Percentiles rank a stretch among this genome's conserved stretches.
Evolutionary conservation across 2,888 invertebrate species (phyloP).

Genomic region (Amblyteles armatorius): DNA sequence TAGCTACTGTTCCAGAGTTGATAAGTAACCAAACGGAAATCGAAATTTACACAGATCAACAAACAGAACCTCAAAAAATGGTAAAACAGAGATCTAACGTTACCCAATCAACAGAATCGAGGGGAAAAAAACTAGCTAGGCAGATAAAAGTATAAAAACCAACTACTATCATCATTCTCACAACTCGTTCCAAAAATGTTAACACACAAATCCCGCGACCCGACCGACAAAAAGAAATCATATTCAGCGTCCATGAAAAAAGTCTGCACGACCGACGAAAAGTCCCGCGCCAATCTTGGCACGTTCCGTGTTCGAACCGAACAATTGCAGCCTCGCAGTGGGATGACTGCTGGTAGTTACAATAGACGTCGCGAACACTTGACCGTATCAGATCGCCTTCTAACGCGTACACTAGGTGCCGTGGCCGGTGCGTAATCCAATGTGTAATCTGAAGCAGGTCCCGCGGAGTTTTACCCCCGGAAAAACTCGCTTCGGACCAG

Average conservation of each 20-base stretch:
- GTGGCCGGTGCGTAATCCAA: constrained; percentile 79
- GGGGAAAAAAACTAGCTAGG: too few species aligned
- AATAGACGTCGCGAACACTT: constrained; percentile 65
- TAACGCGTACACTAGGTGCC: constrained; percentile 29
- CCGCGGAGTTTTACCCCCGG: constrained; percentile 55
- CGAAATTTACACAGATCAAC: too few species aligned
- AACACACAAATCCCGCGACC: too few species aligned
- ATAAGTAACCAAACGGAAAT: too few species aligned
- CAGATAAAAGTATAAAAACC: too few species aligned
- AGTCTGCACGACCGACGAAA: not conserved
- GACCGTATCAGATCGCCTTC: constrained; percentile 68
- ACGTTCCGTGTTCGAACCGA: not conserved
- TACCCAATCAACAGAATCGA: too few species aligned
- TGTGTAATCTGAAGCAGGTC: constrained; percentile 82
- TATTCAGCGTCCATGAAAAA: not conserved
- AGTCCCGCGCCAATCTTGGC: not conserved
- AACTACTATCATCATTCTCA: too few species aligned
- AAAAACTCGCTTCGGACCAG: constrained; percentile 20
- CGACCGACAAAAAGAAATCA: not conserved
- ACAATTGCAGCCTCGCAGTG: constrained; percentile 5
- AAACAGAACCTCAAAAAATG: too few species aligned
- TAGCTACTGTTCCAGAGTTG: not conserved
- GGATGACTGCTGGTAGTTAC: not conserved
- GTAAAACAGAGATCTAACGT: too few species aligned
- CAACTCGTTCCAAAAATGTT: too few species aligned